phyloP scores from a whole-genome alignment of 2,888 invertebrate species.

The Trichogramma evanescens region DNA sequence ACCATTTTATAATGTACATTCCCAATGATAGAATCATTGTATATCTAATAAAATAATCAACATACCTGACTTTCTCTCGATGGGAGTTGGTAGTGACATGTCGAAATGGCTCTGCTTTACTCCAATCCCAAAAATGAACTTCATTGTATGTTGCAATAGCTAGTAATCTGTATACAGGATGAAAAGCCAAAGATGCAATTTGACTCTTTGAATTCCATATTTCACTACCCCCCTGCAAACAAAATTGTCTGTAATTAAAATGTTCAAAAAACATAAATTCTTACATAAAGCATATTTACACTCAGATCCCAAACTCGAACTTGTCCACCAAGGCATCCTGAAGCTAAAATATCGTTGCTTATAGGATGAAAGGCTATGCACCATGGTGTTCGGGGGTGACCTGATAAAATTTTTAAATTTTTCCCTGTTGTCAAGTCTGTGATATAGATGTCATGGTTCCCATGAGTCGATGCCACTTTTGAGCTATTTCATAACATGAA shows the following conservation, averaged over 20 bases:
- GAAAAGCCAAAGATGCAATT: slow-evolving; percentile 81
- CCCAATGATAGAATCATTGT: not conserved
- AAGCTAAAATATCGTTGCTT: slow-evolving; percentile 74
- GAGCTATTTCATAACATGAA: slow-evolving; percentile 49
- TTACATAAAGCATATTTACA: slow-evolving; percentile 49
- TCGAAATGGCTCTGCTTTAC: slow-evolving; percentile 68
- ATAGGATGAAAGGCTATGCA: slow-evolving; percentile 83
- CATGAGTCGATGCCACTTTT: slow-evolving; percentile 80
- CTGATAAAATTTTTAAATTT: slow-evolving; percentile 67
- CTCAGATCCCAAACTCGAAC: slow-evolving; percentile 82
- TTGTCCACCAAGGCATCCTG: slow-evolving; percentile 83
- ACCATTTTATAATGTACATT: not conserved
- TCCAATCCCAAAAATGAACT: slow-evolving; percentile 87
- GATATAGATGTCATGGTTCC: slow-evolving; percentile 82
- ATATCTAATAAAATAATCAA: slow-evolving; percentile 10
- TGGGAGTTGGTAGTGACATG: slow-evolving; percentile 67
- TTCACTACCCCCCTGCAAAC: slow-evolving; percentile 71
- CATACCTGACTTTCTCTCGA: slow-evolving; percentile 74
- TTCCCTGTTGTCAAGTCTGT: slow-evolving; percentile 73
- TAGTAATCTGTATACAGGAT: slow-evolving; percentile 72
- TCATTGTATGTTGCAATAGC: slow-evolving; percentile 82
- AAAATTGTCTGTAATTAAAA: slow-evolving; percentile 1
- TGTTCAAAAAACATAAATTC: not conserved
- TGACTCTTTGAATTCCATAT: slow-evolving; percentile 72
- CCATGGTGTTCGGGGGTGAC: slow-evolving; percentile 87